These are phyloP conservation scores for Cavia aperea DNA, from an alignment of 2,113 vertebrate species.

Conservation along the genomic window DNA sequence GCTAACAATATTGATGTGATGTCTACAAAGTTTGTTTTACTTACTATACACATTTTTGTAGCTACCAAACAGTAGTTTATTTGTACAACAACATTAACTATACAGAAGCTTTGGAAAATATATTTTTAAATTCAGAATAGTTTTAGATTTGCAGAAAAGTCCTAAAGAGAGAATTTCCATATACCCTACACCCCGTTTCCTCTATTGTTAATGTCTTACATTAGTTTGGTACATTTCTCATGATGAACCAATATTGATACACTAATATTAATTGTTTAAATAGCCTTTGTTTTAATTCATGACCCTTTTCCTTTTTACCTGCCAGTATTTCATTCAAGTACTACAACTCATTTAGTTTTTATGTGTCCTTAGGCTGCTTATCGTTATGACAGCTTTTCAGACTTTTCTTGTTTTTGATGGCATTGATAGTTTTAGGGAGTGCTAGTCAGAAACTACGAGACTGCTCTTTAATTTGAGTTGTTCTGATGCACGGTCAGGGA, in stretches of 20 bases:
- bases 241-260: background rate
- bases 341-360: background rate
- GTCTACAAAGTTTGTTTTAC: background rate
- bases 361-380: background rate
- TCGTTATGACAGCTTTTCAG: background rate
- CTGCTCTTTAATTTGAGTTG: background rate
- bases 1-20: background rate
- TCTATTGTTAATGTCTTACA: background rate
- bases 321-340: background rate
- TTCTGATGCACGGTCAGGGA: background rate
- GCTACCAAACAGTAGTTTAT: background rate
- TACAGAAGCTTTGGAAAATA: background rate
- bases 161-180: background rate
- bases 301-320: background rate
- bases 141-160: slow-evolving; percentile 10
- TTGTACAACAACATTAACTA: background rate
- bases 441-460: background rate
- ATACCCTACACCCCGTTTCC: background rate
- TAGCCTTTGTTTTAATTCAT: background rate
- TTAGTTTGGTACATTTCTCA: background rate
- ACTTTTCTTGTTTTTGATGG: background rate
- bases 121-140: background rate
- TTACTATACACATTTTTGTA: background rate
- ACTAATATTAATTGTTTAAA: background rate
- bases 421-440: background rate